These are phyloP conservation scores for Aplochiton taeniatus DNA, from an alignment of 2,797 vertebrate genomes.

Conservation along the genomic window DNA sequence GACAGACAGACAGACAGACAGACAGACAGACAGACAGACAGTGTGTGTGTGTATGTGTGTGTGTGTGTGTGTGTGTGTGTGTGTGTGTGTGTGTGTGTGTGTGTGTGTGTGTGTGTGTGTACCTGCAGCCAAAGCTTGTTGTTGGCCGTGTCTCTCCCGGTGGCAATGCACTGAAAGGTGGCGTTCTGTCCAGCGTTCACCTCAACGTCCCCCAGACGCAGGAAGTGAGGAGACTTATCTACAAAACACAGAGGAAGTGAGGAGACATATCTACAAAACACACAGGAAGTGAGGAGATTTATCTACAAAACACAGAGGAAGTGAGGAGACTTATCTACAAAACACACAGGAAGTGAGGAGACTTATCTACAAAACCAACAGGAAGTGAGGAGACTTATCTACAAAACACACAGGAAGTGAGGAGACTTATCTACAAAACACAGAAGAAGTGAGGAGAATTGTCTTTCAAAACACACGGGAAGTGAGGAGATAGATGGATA, in stretches of 20 bases:
- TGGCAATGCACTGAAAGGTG: slow-evolving; percentile 97
- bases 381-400: slow-evolving; percentile 31
- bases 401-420: too few species aligned
- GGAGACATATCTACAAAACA: slow-evolving; percentile 87
- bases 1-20: too few species aligned
- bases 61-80: not conserved
- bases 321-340: slow-evolving; percentile 90
- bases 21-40: too few species aligned
- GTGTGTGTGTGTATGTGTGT: slow-evolving; percentile 2
- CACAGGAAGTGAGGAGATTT: slow-evolving; percentile 84
- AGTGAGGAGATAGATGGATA: too few species aligned
- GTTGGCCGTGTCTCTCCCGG: slow-evolving; percentile 89
- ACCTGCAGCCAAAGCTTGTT: slow-evolving; percentile 99
- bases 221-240: slow-evolving; percentile 98
- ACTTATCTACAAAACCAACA: slow-evolving; percentile 19
- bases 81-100: slow-evolving; percentile 1
- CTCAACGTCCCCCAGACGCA: slow-evolving; percentile 95
- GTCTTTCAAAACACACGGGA: too few species aligned
- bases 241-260: slow-evolving; percentile 91
- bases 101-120: slow-evolving; percentile 23
- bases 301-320: slow-evolving; percentile 67
- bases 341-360: slow-evolving; percentile 13
- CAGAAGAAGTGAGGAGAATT: slow-evolving; percentile 10
- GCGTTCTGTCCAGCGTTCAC: slow-evolving; percentile 98
- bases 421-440: slow-evolving; percentile 33